Evolutionary conservation across 1,140 invertebrate genomes (phyloP).

Genomic region (Drosophila erecta): DNA sequence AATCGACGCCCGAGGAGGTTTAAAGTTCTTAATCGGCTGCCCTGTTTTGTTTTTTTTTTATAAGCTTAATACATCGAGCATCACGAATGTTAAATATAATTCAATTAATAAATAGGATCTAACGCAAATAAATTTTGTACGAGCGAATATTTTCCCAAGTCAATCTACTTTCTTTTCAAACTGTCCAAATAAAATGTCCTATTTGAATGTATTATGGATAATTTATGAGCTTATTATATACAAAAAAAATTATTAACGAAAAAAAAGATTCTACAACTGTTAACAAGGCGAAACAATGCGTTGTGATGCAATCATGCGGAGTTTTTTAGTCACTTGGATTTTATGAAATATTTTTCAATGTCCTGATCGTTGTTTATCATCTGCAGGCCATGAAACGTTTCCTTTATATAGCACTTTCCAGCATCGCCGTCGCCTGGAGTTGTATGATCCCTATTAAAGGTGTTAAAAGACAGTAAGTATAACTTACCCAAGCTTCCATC

Average conservation of each 20-base stretch:
- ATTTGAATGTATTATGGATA: conserved; percentile 36
- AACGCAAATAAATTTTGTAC: conserved; percentile 60
- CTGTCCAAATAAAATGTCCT: conserved; percentile 1
- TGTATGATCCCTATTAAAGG: background rate
- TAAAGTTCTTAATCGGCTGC: conserved; percentile 49
- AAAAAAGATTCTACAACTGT: conserved; percentile 31
- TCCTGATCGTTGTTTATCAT: conserved; percentile 77
- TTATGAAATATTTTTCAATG: conserved; percentile 75
- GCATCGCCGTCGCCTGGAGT: conserved; percentile 84
- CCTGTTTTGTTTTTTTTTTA: conserved; percentile 36
- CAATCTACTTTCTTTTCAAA: conserved; percentile 24
- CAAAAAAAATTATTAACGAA: conserved; percentile 38
- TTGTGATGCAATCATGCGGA: conserved; percentile 13
- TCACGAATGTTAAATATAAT: conserved; percentile 65
- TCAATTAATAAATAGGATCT: conserved; percentile 59
- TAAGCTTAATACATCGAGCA: conserved; percentile 23
- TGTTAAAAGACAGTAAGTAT: background rate
- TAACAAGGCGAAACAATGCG: conserved; percentile 31
- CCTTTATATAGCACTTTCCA: conserved; percentile 84
- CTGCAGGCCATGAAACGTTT: conserved; percentile 68
- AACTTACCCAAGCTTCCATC: conserved; percentile 87
- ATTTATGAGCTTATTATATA: conserved; percentile 43
- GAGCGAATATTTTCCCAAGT: conserved; percentile 28
- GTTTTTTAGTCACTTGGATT: conserved; percentile 41
- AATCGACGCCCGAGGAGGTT: conserved; percentile 38